phyloP scores from a whole-genome alignment of 2,113 vertebrate species.

The Furnarius figulus region DNA sequence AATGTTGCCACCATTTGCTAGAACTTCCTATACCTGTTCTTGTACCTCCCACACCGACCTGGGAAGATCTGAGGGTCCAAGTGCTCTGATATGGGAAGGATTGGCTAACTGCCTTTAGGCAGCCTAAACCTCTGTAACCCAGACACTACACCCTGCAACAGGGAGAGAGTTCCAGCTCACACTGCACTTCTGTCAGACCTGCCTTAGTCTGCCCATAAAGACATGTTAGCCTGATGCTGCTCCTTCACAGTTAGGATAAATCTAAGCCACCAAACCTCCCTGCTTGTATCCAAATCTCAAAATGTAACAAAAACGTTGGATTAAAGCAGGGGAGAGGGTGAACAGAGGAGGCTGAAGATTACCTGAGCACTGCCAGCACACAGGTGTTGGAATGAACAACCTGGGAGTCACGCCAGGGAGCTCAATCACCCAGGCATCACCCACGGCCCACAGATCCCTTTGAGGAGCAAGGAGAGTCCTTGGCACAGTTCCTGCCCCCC shows the following conservation, averaged over 20 bases:
- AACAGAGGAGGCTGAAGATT: not conserved
- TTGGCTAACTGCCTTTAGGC: conserved; percentile 52
- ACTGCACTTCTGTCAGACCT: not conserved
- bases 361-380: not conserved
- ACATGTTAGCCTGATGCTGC: not conserved
- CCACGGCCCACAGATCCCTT: no score
- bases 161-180: not conserved
- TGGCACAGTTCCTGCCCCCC: not conserved
- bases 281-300: not conserved
- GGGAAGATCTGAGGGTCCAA: not conserved
- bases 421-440: no score
- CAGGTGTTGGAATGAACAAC: not conserved
- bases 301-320: not conserved
- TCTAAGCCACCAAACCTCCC: not conserved
- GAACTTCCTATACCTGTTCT: not conserved
- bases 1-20: conserved; percentile 35
- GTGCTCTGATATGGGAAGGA: conserved; percentile 48
- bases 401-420: no score
- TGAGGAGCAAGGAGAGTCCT: no score
- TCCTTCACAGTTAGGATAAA: not conserved
- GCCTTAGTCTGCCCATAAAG: not conserved
- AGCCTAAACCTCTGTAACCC: not conserved
- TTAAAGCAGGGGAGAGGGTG: not conserved
- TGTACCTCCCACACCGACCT: not conserved
- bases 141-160: not conserved